These are phyloP conservation scores for Sminthopsis crassicaudata DNA, from an alignment of 2,113 vertebrate genomes.

Conservation along the genomic window DNA sequence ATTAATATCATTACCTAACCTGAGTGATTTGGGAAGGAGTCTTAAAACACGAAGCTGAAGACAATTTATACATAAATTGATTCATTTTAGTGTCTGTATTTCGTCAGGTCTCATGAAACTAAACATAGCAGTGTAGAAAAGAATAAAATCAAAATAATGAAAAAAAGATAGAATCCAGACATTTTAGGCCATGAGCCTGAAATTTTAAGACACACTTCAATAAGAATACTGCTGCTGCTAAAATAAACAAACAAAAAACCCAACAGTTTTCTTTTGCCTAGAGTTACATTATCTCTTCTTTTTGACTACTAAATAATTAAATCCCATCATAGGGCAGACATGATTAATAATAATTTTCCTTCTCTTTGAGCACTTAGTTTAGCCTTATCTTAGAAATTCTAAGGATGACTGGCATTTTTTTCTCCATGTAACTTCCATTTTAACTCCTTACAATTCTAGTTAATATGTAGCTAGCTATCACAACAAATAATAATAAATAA, in stretches of 20 bases:
- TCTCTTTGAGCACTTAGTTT: background rate
- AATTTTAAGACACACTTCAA: background rate
- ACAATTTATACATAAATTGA: background rate
- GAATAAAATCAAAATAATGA: background rate
- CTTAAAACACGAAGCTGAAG: background rate
- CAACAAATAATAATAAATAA: background rate
- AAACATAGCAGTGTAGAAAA: background rate
- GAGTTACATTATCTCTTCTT: background rate
- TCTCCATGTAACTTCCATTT: slow-evolving; percentile 11
- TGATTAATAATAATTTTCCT: background rate
- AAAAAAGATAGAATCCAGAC: slow-evolving; percentile 1
- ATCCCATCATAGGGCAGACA: background rate
- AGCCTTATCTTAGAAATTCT: background rate
- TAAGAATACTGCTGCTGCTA: background rate
- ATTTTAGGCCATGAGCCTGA: background rate
- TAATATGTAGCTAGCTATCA: background rate
- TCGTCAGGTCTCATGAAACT: background rate
- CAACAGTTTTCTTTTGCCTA: background rate
- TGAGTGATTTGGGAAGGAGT: background rate
- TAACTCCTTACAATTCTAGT: slow-evolving; percentile 1
- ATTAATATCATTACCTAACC: background rate
- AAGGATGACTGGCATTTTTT: background rate
- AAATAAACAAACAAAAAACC: too few relatives aligned
- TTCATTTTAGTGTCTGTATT: background rate
- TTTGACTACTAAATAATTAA: background rate